Base-by-base conservation (phyloP, 2,113 vertebrate species). In the Raja brachyura region DNA sequence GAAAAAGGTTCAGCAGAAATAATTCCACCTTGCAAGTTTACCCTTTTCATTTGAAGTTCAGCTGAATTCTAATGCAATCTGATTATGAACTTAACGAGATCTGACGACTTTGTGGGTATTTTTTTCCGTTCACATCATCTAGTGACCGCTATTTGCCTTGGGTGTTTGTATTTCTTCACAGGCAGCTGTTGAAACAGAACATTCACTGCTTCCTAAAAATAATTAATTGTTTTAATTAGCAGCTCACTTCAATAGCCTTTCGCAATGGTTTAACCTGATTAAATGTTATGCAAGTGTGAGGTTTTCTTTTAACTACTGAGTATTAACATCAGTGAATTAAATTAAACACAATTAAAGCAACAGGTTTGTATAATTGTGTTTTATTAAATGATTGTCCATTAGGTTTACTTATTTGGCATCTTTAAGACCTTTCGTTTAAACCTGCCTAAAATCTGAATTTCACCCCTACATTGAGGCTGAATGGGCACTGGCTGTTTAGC, bases 161-260 rank as follows among this genome's bases (percentile, higher is more conserved):
- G 20, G 16, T 25, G 56, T 85, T 85, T 7, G 28, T n/a, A 85
- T 59, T 61, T 85, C 81, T 59, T 10, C 25, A 61, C 11, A 85
- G 48, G 8, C 56, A 11, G 25, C 54, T 61, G 78, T 22, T 54
- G 56, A 59, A 59, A 61, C 28, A 59, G 54, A n/a, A 10, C 48
- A 85, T 22, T 61, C 54, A 59, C 81, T 85, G 81, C 10, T 5
- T 28, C 59, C 81, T 9, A 85, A 61, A 85, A 59, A 28, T 59
- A 59, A 85, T 61, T 61, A 85, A 85, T 85, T 85, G 54, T 28
- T 61, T 85, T 59, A 85, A 85, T 85, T 56, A 83, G 28, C 48
- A 56, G 28, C 39, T 7, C 79, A 83, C 18, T 83, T 83, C 39
- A 83, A 9, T 83, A 4, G 54, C 22, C 28, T 28, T 85, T 86